These are phyloP conservation scores for Sphenodon punctatus DNA, from an alignment of 2,797 vertebrate genomes.

Conservation along the genomic window DNA sequence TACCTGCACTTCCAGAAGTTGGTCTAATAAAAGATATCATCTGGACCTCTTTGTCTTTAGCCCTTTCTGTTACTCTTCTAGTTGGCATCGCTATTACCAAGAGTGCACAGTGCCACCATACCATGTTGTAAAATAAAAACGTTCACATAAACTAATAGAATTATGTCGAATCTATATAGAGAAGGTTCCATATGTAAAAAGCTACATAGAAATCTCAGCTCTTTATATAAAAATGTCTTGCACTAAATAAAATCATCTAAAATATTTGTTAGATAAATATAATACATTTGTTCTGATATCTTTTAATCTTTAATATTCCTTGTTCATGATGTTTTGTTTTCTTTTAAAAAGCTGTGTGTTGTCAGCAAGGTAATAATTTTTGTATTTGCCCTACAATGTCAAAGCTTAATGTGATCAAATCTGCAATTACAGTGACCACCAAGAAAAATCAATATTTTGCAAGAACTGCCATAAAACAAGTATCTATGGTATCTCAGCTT, in stretches of 20 bases:
- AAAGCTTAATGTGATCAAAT: background rate
- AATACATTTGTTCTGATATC: background rate
- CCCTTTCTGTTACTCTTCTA: background rate
- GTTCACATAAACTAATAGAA: background rate
- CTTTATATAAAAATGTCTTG: background rate
- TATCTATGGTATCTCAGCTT: fast-evolving
- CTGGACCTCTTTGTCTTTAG: too few species aligned
- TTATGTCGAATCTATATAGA: background rate
- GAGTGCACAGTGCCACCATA: background rate
- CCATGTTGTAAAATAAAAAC: background rate
- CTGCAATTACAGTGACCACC: fast-evolving
- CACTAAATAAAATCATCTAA: background rate
- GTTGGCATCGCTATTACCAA: background rate
- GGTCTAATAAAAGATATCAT: too few species aligned
- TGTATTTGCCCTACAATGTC: background rate
- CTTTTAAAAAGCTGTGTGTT: background rate
- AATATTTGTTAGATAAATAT: background rate
- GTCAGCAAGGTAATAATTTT: background rate
- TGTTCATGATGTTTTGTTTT: fast-evolving
- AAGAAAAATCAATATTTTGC: background rate
- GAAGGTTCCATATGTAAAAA: background rate
- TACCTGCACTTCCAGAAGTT: too few species aligned
- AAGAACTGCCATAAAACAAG: background rate
- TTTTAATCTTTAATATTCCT: background rate
- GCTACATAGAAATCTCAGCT: background rate